Percentiles rank a stretch among this genome's conserved stretches.
phyloP scores from a whole-genome alignment of 2,113 vertebrate species.

The Cavia porcellus region DNA sequence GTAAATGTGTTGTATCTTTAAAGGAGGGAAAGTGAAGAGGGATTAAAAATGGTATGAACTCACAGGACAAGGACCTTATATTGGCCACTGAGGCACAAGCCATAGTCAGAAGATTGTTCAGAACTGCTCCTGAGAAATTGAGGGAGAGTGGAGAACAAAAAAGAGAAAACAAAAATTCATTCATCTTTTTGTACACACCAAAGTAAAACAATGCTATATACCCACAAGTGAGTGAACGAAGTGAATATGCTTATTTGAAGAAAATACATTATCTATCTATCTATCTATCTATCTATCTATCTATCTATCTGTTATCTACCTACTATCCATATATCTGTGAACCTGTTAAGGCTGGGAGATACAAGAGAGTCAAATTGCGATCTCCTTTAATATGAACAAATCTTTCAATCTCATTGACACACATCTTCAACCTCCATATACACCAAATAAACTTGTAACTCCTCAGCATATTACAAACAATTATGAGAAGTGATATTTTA shows the following conservation, averaged over 20 bases:
- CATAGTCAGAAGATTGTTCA: background rate
- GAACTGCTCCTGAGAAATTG: background rate
- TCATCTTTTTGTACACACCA: background rate
- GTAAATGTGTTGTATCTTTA: background rate
- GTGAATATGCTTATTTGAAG: background rate
- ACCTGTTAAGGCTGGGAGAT: fast-evolving
- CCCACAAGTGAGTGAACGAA: background rate
- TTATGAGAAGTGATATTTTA: background rate
- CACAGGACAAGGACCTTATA: background rate
- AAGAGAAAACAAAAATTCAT: background rate
- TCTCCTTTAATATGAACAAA: background rate
- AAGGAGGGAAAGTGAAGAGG: background rate
- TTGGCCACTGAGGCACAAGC: background rate
- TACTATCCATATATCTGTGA: background rate
- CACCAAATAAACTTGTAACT: background rate
- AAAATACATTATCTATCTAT: background rate
- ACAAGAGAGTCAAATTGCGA: background rate
- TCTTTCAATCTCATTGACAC: background rate
- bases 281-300: background rate
- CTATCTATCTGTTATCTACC: background rate
- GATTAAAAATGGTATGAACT: background rate
- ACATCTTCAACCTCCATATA: background rate
- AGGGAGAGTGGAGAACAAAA: background rate
- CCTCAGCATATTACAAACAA: background rate
- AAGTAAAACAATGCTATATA: background rate